Percentiles rank a stretch among this genome's conserved stretches.
Evolutionary conservation across 2,113 vertebrate species (phyloP).

Genomic region (Haplochromis vanheusdeni): DNA sequence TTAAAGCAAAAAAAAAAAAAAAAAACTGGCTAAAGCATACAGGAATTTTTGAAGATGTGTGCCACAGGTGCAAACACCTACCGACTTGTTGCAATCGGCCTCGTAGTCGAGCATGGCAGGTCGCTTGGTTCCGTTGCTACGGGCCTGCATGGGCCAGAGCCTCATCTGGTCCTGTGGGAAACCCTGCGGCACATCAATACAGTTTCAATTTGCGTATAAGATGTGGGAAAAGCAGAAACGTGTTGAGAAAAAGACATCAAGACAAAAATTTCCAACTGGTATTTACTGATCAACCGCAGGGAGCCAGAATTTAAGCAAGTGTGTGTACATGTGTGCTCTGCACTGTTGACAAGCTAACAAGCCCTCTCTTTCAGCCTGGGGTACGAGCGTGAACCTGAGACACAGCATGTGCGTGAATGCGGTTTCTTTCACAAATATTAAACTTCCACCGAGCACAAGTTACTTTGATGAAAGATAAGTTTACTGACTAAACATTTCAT

Average conservation of each 20-base stretch:
- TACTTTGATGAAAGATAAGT: background rate
- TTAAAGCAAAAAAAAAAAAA: background rate
- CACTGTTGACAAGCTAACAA: background rate
- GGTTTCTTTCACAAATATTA: background rate
- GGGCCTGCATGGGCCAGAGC: constrained; percentile 98
- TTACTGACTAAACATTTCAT: background rate
- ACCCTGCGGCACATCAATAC: constrained; percentile 72
- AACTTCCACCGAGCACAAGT: background rate
- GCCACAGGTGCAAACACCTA: constrained; percentile 50
- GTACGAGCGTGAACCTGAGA: background rate
- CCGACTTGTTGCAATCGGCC: constrained; percentile 95
- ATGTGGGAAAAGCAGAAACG: background rate
- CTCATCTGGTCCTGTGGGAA: constrained; percentile 99
- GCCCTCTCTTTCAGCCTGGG: background rate
- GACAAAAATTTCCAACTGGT: background rate
- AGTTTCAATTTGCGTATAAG: background rate
- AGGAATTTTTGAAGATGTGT: background rate
- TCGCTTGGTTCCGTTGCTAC: constrained; percentile 96
- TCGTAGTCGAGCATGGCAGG: constrained; percentile 98
- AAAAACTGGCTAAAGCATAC: background rate
- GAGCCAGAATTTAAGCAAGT: background rate
- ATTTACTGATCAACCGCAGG: background rate
- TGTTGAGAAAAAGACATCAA: background rate
- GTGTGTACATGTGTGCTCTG: background rate
- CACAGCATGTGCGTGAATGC: background rate